These are phyloP conservation scores for Stichodactyla helianthus DNA, from an alignment of 64 coral and sea anemone species.

Conservation along the genomic window DNA sequence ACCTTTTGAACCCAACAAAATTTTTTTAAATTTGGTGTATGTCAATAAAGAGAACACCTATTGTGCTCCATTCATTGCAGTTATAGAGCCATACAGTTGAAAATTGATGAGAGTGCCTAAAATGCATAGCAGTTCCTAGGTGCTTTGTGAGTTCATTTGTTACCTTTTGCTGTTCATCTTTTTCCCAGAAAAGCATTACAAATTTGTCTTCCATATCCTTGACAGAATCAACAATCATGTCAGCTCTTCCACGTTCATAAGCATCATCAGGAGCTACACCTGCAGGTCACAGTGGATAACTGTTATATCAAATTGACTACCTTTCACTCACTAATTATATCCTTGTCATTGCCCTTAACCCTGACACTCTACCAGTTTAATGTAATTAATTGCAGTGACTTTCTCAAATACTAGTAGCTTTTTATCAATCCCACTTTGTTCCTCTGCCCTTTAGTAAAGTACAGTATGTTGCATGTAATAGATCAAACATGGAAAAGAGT, in stretches of 20 bases:
- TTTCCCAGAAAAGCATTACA: slow-evolving; percentile 15
- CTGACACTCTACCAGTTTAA: no score
- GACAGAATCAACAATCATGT: slow-evolving; percentile 48
- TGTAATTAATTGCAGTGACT: no score
- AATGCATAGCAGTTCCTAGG: neutral
- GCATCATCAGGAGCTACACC: slow-evolving; percentile 43
- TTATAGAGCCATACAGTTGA: no score
- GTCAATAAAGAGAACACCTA: neutral
- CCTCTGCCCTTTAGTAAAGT: no score
- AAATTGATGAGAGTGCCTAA: neutral
- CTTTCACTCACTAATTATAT: no score
- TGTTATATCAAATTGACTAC: neutral
- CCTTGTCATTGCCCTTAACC: no score
- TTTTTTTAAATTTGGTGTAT: neutral
- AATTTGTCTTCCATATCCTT: slow-evolving; percentile 50
- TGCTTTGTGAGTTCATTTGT: neutral
- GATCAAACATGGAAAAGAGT: no score
- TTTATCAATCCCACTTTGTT: no score
- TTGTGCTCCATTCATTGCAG: no score
- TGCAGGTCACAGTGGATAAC: neutral
- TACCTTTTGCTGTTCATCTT: slow-evolving; percentile 51
- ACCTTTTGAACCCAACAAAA: no score
- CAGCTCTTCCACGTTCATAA: slow-evolving; percentile 19
- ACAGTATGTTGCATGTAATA: no score
- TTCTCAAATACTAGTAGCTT: no score